Evolutionary conservation across 2,113 vertebrate species (phyloP), one percentile per base, ranked within the genome.

Genomic region (Catharus bicknelli): DNA sequence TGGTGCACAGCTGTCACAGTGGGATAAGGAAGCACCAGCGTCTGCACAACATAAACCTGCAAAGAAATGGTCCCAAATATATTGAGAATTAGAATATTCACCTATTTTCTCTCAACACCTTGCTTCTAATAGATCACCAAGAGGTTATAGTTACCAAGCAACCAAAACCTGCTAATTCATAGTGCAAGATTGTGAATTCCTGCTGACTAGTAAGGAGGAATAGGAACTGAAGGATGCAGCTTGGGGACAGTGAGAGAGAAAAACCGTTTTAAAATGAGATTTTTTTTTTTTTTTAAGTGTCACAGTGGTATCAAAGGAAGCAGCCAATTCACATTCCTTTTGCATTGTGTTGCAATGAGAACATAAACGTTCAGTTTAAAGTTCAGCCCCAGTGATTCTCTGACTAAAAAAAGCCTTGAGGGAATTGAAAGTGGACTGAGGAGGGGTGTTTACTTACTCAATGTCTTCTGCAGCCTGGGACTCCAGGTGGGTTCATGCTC

Each of bases 121-220:
- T 92, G 42, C 58, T 88, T 73, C 50, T 95, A 93, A 95, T 88
- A 96, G 93, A 88, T 93, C 85, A 88, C 67, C 50, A 75, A 90
- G 84, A 94, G 64, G 75, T 93, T 93, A 88, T 90, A 77, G 96
- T 97, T 97, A 90, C 95, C 67, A 97, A 88, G 96, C 92, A 97
- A 97, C 95, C 43, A 82, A 87, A 93, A 91, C 66, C 67, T 94
- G 50, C 15, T 80, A 95, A 85, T 90, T 94, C 90, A 58, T 45
- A 67, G 76, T 79, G 72, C 72, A 91, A 78, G 40, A 69, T 58
- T 69, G 76, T 76, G 64, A 94, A 83, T 96, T 93, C 57, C 84
- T 94, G 63, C 75, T 86, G 96, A 90, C 62, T 93, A 50, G 30
- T 80, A 76, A 83, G 63, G 51, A 68, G 40, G 47, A 91, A n/a